Percentiles rank a stretch among this genome's conserved stretches.
These are phyloP conservation scores for Hirtodrosophila confusa DNA, from an alignment of 2,888 invertebrate genomes.

Conservation along the genomic window DNA sequence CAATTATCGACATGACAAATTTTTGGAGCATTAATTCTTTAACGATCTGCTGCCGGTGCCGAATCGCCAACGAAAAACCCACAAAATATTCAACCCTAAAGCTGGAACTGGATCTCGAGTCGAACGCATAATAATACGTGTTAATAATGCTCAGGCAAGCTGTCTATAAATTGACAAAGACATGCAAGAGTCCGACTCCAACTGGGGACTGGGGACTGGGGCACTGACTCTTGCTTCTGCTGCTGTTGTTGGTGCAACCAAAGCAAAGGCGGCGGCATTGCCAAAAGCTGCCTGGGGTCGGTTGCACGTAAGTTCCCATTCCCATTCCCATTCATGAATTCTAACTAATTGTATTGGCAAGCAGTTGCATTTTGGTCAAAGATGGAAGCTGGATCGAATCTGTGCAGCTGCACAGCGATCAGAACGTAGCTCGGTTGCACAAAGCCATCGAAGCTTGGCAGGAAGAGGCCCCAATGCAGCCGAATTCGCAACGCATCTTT, in stretches of 20 bases:
- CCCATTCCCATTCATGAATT: constrained; percentile 76
- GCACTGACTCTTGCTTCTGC: constrained; percentile 30
- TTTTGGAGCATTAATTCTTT: constrained; percentile 57
- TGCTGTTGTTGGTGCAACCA: constrained; percentile 16
- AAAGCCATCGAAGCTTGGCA: constrained; percentile 52
- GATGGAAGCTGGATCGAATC: constrained; percentile 68
- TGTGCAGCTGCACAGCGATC: constrained; percentile 79
- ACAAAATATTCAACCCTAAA: constrained; percentile 57
- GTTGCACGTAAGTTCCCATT: constrained; percentile 21
- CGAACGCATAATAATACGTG: constrained; percentile 78
- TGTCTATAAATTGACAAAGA: constrained; percentile 82
- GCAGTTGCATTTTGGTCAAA: constrained; percentile 64
- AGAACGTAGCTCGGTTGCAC: constrained; percentile 58
- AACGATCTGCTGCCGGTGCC: constrained; percentile 20
- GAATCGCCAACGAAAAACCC: constrained; percentile 48
- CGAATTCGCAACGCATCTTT: constrained; percentile 55
- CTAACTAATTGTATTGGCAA: constrained; percentile 82
- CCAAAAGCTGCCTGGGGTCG: constrained; percentile 70
- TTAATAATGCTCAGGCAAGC: constrained; percentile 81
- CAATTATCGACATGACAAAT: constrained; percentile 82
- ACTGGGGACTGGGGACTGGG: constrained; percentile 11
- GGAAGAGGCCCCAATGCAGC: constrained; percentile 52
- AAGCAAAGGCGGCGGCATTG: constrained; percentile 45
- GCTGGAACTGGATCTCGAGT: constrained; percentile 30
- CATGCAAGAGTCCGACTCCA: constrained; percentile 69